These are phyloP conservation scores for Sebastes trivittatus DNA, from an alignment of 2,797 vertebrate genomes.

Conservation along the genomic window DNA sequence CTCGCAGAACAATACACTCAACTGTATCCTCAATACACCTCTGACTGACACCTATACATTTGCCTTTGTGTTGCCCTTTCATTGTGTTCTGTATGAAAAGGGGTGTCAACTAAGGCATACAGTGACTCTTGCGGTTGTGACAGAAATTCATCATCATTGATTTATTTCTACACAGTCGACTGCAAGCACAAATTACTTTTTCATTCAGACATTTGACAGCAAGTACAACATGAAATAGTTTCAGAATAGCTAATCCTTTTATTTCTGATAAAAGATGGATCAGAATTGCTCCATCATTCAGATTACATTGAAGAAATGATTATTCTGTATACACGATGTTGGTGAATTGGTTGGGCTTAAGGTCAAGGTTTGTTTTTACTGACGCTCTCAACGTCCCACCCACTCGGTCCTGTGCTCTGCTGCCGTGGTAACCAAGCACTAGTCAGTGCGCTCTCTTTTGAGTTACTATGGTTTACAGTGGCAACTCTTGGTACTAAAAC, in stretches of 20 bases:
- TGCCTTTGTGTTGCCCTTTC: constrained; percentile 81
- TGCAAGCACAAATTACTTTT: constrained; percentile 48
- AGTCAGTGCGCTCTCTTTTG: neutral
- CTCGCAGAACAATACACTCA: neutral
- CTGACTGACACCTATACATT: neutral
- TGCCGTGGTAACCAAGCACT: constrained; percentile 55
- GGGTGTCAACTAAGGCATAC: constrained; percentile 77
- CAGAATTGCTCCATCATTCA: neutral
- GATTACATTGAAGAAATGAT: neutral
- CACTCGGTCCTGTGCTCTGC: constrained; percentile 25
- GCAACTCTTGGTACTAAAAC: constrained; percentile 13
- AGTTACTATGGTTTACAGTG: constrained; percentile 30
- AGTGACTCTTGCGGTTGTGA: constrained; percentile 66
- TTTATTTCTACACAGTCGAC: constrained; percentile 50
- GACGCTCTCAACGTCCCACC: neutral
- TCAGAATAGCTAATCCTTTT: neutral
- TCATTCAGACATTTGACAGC: neutral
- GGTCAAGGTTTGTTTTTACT: constrained; percentile 33
- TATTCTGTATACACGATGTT: neutral
- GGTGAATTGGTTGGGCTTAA: neutral
- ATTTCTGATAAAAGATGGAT: neutral
- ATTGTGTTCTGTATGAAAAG: constrained; percentile 57
- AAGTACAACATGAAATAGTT: neutral
- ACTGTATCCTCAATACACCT: neutral
- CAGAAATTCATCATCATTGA: constrained; percentile 57